A percentile compares a stretch with the other conserved stretches of the same genome.
These are phyloP conservation scores for Trachelus tabidus DNA, from an alignment of 2,888 invertebrate genomes.

Conservation along the genomic window DNA sequence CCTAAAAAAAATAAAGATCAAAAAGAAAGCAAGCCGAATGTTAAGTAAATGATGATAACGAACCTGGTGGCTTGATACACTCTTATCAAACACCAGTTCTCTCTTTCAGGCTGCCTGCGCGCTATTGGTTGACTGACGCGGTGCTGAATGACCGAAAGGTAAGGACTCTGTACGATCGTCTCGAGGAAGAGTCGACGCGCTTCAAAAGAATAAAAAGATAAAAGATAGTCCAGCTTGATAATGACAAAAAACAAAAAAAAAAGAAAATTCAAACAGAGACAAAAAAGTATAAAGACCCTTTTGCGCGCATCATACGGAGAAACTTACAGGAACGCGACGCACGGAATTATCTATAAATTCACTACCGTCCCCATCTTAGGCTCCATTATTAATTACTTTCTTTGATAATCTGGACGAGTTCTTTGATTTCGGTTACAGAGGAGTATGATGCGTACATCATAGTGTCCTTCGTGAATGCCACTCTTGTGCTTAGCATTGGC, in stretches of 20 bases:
- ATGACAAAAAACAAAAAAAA: neutral
- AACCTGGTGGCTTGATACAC: constrained; percentile 73
- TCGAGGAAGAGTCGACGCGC: constrained; percentile 29
- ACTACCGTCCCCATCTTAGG: neutral
- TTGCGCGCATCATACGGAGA: neutral
- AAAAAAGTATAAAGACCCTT: neutral
- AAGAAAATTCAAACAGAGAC: neutral
- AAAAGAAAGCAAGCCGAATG: constrained; percentile 4
- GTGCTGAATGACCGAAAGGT: constrained; percentile 58
- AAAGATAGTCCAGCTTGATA: neutral
- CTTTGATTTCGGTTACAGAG: constrained; percentile 82
- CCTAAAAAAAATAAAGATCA: constrained; percentile 13
- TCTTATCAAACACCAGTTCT: constrained; percentile 90
- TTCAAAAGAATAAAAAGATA: neutral
- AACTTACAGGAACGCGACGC: neutral
- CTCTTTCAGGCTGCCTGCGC: constrained; percentile 79
- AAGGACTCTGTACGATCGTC: constrained; percentile 48
- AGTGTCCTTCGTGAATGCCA: constrained; percentile 98
- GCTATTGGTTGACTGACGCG: constrained; percentile 61
- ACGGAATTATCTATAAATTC: constrained; percentile 1
- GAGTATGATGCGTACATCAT: constrained; percentile 99
- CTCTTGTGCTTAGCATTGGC: constrained; percentile 97
- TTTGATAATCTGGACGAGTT: constrained; percentile 35
- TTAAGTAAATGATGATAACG: constrained; percentile 55
- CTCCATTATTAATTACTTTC: neutral